Conservation (phyloP, 2,888 invertebrate species). For the Xestia rhomboidea region DNA sequence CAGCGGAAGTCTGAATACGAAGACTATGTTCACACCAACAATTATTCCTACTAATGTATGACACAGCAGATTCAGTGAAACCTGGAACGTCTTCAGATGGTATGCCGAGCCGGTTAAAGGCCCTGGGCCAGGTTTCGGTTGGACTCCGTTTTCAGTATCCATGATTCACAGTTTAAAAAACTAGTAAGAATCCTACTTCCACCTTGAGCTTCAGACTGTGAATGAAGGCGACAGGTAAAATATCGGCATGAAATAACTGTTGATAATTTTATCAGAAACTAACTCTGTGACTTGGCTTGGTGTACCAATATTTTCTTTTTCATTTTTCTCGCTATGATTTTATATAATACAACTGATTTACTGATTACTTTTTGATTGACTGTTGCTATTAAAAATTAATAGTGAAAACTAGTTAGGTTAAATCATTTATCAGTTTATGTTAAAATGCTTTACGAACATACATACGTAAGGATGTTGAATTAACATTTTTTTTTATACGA, state of each 20-base stretch:
- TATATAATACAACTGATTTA: neutral
- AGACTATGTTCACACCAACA: conserved; percentile 74
- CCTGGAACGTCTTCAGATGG: conserved; percentile 74
- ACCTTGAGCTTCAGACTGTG: conserved; percentile 27
- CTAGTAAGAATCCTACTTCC: conserved; percentile 11
- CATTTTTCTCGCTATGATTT: neutral
- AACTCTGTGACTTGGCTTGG: conserved; percentile 16
- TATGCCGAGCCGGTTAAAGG: conserved; percentile 22
- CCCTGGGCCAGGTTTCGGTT: neutral
- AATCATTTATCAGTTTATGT: neutral
- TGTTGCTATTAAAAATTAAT: too few relatives aligned
- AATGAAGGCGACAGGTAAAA: conserved; percentile 37
- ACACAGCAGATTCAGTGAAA: conserved; percentile 76
- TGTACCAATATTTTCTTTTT: neutral
- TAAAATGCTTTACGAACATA: conserved; percentile 21
- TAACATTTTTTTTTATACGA: neutral
- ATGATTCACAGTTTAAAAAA: conserved; percentile 41
- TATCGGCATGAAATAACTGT: conserved; percentile 31
- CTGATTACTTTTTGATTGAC: too few relatives aligned
- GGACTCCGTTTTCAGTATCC: conserved; percentile 45
- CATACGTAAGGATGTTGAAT: conserved; percentile 14
- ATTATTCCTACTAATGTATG: conserved; percentile 81
- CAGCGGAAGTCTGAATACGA: conserved; percentile 73
- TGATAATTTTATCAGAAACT: conserved; percentile 60
- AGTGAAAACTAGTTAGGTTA: too few relatives aligned